Conservation (phyloP, 1,140 invertebrate species). For the Lordiphosa collinella region DNA sequence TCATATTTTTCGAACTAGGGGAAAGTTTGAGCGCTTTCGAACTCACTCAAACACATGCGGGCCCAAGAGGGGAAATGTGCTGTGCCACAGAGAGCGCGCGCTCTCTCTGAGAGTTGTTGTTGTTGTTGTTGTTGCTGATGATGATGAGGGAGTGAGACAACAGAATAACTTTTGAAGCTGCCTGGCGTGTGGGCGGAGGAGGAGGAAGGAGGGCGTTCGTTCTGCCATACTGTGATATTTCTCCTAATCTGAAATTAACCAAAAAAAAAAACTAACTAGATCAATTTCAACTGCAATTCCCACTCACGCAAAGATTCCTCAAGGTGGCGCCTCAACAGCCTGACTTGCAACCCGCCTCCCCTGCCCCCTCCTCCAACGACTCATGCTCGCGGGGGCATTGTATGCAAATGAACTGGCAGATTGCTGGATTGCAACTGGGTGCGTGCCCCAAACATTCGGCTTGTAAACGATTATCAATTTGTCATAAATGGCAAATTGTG, state of each 20-base stretch:
- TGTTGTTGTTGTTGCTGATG: no score
- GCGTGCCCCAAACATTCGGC: conserved; percentile 58
- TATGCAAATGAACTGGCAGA: conserved; percentile 54
- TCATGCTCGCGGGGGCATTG: conserved; percentile 28
- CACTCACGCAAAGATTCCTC: no score
- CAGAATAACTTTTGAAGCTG: not conserved
- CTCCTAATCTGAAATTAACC: no score
- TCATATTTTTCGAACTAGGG: conserved; percentile 9
- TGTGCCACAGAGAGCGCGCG: not conserved
- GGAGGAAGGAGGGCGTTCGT: no score
- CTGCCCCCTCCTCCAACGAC: no score
- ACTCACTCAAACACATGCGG: not conserved
- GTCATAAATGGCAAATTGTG: conserved; percentile 71
- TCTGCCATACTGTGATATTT: no score
- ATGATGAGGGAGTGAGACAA: conserved; percentile 1
- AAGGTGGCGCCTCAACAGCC: not conserved
- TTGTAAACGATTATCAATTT: conserved; percentile 76
- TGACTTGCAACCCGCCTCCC: no score
- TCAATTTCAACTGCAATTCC: no score
- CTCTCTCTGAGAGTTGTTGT: not conserved
- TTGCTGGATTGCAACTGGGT: conserved; percentile 23
- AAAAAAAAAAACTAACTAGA: no score
- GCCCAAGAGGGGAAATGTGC: not conserved
- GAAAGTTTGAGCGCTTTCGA: conserved; percentile 8
- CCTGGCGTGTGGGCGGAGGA: no score